A percentile compares a stretch with the other conserved stretches of the same genome.
phyloP scores from a whole-genome alignment of 2,113 vertebrate genomes.

The Apteryx owenii region DNA sequence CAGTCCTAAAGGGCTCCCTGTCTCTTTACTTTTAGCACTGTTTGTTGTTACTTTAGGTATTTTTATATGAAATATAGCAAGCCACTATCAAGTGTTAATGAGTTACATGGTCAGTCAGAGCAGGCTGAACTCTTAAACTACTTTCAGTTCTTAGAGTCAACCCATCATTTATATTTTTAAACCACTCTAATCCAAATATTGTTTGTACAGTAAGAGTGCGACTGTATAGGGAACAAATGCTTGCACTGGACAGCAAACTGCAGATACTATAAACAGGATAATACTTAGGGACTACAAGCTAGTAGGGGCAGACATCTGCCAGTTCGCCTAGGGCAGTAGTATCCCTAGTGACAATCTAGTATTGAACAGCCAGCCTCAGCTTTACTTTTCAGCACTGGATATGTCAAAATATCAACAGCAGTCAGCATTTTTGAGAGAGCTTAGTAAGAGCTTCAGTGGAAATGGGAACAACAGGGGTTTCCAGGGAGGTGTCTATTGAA shows the following conservation, averaged over 20 bases:
- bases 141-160: not conserved
- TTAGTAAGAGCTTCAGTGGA: not conserved
- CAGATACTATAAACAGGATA: not conserved
- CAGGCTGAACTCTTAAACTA: not conserved
- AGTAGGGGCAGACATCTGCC: not conserved
- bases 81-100: fast-evolving
- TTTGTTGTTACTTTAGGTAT: not conserved
- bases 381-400: not conserved
- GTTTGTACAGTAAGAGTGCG: not conserved
- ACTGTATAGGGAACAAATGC: not conserved
- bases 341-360: not conserved
- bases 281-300: not conserved
- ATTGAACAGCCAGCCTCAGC: not conserved
- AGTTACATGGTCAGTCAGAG: not conserved
- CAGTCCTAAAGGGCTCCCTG: not conserved
- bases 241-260: not conserved
- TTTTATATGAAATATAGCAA: not conserved
- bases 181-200: not conserved
- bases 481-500: not conserved
- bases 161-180: not conserved
- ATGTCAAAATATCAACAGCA: not conserved
- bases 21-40: not conserved
- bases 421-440: not conserved
- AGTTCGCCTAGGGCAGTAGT: not conserved
- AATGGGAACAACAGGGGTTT: not conserved